Conservation (phyloP, 2,113 vertebrate genomes). For the Brienomyrus longianalis region DNA sequence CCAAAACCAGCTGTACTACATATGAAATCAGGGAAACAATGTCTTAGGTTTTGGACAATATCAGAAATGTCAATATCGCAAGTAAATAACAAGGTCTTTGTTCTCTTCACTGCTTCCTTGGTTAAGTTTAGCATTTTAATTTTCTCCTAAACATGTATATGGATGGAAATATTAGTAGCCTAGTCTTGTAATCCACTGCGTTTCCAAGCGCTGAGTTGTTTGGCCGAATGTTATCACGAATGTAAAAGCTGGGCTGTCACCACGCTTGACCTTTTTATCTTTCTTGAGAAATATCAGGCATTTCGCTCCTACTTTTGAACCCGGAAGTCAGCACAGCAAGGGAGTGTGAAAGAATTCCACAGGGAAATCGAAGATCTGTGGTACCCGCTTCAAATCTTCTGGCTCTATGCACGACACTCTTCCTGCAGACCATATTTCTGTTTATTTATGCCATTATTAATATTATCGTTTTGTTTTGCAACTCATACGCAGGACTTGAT, state of each 20-base stretch:
- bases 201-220: slow-evolving; percentile 13
- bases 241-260: slow-evolving; percentile 29
- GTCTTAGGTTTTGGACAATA: neutral
- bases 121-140: neutral
- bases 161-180: neutral
- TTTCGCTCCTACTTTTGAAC: neutral
- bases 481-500: slow-evolving; percentile 8
- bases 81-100: neutral
- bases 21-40: slow-evolving; percentile 1
- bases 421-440: slow-evolving; percentile 32
- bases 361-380: neutral
- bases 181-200: neutral
- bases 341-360: neutral
- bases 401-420: slow-evolving; percentile 13
- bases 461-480: neutral
- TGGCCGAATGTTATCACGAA: slow-evolving; percentile 31
- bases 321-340: neutral
- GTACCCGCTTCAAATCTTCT: neutral
- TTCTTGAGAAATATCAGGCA: neutral
- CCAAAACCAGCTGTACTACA: neutral
- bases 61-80: neutral
- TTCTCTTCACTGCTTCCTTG: slow-evolving; percentile 16
- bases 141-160: neutral
- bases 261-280: slow-evolving; percentile 9
- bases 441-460: neutral